Evolutionary conservation across 2,888 invertebrate genomes (phyloP).

Genomic region (Elmis aenea): DNA sequence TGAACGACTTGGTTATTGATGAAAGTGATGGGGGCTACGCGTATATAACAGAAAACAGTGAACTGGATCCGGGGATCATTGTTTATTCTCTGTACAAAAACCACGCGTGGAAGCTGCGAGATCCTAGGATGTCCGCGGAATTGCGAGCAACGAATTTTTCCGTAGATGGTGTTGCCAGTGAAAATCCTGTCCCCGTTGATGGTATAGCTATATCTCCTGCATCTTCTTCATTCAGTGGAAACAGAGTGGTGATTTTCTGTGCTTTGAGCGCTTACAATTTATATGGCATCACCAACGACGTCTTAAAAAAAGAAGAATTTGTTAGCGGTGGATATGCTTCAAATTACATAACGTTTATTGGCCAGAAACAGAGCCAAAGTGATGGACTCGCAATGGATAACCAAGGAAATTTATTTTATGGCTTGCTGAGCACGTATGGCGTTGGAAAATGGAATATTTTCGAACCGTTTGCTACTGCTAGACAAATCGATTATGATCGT

Average conservation of each 20-base stretch:
- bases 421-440: slow-evolving; percentile 61
- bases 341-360: slow-evolving; percentile 32
- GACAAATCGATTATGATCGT: slow-evolving; percentile 46
- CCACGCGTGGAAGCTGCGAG: slow-evolving; percentile 63
- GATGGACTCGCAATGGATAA: slow-evolving; percentile 65
- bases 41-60: slow-evolving; percentile 66
- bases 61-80: slow-evolving; percentile 64
- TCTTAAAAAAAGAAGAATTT: slow-evolving; percentile 55
- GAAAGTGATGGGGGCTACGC: slow-evolving; percentile 63
- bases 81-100: slow-evolving; percentile 61
- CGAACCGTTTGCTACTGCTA: slow-evolving; percentile 47
- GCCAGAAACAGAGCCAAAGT: slow-evolving; percentile 59
- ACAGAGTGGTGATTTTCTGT: slow-evolving; percentile 33
- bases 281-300: slow-evolving; percentile 57
- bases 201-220: slow-evolving; percentile 68
- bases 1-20: slow-evolving; percentile 68
- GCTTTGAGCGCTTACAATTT: slow-evolving; percentile 41
- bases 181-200: slow-evolving; percentile 57
- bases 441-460: slow-evolving; percentile 65
- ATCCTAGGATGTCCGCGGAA: slow-evolving; percentile 61
- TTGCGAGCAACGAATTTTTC: slow-evolving; percentile 55
- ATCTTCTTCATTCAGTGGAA: slow-evolving; percentile 36
- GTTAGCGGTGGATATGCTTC: slow-evolving; percentile 13
- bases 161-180: slow-evolving; percentile 54
- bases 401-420: slow-evolving; percentile 60